phyloP scores from a whole-genome alignment of 2,888 invertebrate species.

The Abrostola triplasia region DNA sequence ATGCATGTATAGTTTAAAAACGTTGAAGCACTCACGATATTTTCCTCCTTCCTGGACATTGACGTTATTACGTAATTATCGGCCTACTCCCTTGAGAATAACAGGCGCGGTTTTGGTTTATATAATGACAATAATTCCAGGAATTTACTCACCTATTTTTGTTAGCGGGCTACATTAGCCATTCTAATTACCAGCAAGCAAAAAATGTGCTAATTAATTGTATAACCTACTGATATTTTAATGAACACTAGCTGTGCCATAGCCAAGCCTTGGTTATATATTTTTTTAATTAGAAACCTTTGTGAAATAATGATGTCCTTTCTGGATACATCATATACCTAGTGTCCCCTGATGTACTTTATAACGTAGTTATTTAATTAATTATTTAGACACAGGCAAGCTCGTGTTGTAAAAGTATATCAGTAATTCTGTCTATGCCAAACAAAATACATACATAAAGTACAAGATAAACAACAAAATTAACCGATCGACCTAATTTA shows the following conservation, averaged over 20 bases:
- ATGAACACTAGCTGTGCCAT: background rate
- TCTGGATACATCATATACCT: too few relatives aligned
- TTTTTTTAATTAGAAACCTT: too few relatives aligned
- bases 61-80: background rate
- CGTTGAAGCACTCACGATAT: background rate
- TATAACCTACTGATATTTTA: conserved; percentile 1
- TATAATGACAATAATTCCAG: conserved; percentile 24
- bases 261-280: too few relatives aligned
- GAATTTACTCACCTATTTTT: conserved; percentile 1
- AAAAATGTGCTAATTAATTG: background rate
- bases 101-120: conserved; percentile 8
- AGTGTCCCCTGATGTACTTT: too few relatives aligned
- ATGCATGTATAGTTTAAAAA: conserved; percentile 1
- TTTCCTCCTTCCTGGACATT: background rate
- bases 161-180: background rate
- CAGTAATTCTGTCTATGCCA: too few relatives aligned
- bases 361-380: too few relatives aligned
- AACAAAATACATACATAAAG: too few relatives aligned
- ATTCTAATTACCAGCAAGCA: background rate
- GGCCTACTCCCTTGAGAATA: background rate
- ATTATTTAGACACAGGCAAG: too few relatives aligned
- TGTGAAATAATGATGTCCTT: background rate
- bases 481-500: conserved; percentile 45
- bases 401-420: too few relatives aligned
- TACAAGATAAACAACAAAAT: conserved; percentile 2